Conservation (phyloP, 2,888 invertebrate species). For the Noctua comes region DNA sequence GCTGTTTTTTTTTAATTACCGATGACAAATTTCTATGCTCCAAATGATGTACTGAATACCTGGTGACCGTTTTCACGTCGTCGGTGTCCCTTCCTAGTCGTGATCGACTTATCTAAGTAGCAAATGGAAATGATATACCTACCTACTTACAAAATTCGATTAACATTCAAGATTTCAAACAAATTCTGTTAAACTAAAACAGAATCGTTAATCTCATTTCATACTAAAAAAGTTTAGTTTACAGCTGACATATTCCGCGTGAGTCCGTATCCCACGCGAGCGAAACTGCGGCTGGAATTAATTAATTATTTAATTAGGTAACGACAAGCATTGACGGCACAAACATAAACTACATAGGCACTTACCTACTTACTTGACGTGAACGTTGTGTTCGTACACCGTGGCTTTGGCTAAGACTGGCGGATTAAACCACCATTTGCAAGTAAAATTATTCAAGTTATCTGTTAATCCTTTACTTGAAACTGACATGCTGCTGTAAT, state of each 20-base stretch:
- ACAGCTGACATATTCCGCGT: slow-evolving; percentile 13
- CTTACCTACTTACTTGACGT: slow-evolving; percentile 17
- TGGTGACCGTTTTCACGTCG: no score
- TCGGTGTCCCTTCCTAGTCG: no score
- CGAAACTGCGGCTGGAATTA: slow-evolving; percentile 17
- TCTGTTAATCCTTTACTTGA: slow-evolving; percentile 18
- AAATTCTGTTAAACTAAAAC: slow-evolving; percentile 1
- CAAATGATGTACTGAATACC: no score
- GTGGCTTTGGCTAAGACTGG: slow-evolving; percentile 7
- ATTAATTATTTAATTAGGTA: slow-evolving; percentile 45
- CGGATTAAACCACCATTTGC: slow-evolving; percentile 23
- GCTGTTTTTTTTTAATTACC: no score
- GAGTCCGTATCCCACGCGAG: slow-evolving; percentile 10
- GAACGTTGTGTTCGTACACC: slow-evolving; percentile 2
- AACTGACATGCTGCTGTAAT: background rate
- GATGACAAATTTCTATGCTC: no score
- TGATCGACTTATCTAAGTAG: background rate
- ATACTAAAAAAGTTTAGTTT: slow-evolving; percentile 20
- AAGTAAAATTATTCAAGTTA: slow-evolving; percentile 30
- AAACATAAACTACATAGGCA: slow-evolving; percentile 30
- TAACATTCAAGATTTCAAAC: background rate
- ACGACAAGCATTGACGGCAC: slow-evolving; percentile 28
- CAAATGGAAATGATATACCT: background rate
- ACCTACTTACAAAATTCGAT: background rate
- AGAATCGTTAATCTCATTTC: background rate